These are phyloP conservation scores for Syngnathus rostellatus DNA, from an alignment of 2,797 vertebrate genomes.

Conservation along the genomic window DNA sequence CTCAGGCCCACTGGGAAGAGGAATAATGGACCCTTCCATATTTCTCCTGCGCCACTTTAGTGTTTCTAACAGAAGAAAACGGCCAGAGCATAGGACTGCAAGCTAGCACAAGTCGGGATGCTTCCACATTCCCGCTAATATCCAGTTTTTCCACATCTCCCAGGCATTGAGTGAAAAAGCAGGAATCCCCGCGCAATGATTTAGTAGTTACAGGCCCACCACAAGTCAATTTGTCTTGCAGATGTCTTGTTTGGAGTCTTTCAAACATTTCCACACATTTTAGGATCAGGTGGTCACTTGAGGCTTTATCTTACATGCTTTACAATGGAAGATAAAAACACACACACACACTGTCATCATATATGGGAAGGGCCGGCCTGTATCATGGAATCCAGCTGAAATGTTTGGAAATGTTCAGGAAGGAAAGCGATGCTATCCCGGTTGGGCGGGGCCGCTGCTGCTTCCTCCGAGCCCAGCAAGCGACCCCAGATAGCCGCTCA, in stretches of 20 bases:
- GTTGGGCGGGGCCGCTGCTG: slow-evolving; percentile 51
- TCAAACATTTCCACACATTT: slow-evolving; percentile 37
- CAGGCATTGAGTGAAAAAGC: slow-evolving; percentile 15
- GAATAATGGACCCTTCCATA: slow-evolving; percentile 5
- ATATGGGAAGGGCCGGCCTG: slow-evolving; percentile 45
- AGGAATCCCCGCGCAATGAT: slow-evolving; percentile 45
- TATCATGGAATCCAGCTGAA: slow-evolving; percentile 50
- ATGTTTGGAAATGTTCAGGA: slow-evolving; percentile 59
- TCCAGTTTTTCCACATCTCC: slow-evolving; percentile 31
- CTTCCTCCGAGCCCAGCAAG: slow-evolving; percentile 53
- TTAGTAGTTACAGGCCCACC: slow-evolving; percentile 32
- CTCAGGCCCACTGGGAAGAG: slow-evolving; percentile 4
- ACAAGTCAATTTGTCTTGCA: slow-evolving; percentile 40
- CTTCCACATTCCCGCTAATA: slow-evolving; percentile 18
- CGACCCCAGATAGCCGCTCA: slow-evolving; percentile 62
- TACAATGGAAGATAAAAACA: neutral
- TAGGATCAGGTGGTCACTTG: slow-evolving; percentile 6
- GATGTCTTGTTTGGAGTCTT: slow-evolving; percentile 34
- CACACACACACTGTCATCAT: slow-evolving; percentile 21
- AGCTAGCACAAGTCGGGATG: slow-evolving; percentile 24
- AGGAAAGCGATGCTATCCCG: slow-evolving; percentile 69
- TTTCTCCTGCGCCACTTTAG: slow-evolving; percentile 3
- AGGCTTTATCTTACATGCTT: neutral
- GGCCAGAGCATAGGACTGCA: slow-evolving; percentile 11
- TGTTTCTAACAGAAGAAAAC: slow-evolving; percentile 13